Conservation (phyloP, 2,113 vertebrate genomes). For the Tychaedon coryphoeus region DNA sequence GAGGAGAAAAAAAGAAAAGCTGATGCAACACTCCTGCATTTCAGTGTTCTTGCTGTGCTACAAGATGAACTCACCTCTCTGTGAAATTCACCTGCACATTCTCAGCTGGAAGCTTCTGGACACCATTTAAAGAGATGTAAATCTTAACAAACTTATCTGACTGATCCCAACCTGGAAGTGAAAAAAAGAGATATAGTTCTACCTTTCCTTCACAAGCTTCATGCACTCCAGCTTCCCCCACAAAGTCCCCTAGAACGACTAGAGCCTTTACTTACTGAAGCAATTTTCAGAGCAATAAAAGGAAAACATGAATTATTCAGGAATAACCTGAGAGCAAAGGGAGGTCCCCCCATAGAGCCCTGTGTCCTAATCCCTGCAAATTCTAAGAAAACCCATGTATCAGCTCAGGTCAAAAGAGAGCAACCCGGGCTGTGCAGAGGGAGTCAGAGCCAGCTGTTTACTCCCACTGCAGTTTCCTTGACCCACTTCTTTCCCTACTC, state of each 20-base stretch:
- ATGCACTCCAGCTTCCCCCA: not conserved
- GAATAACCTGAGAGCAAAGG: not conserved
- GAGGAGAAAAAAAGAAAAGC: not conserved
- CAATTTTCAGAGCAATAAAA: not conserved
- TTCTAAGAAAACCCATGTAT: not conserved
- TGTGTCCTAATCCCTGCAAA: not conserved
- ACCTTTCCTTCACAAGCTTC: not conserved
- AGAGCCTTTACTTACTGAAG: not conserved
- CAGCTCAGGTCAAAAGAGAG: not conserved
- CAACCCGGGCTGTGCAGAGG: not conserved
- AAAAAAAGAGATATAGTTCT: not conserved
- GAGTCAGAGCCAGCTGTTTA: not conserved
- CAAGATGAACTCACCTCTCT: conserved; percentile 81
- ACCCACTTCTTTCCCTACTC: not conserved
- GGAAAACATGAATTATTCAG: not conserved
- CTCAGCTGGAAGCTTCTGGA: conserved; percentile 87
- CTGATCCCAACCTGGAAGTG: conserved; percentile 91
- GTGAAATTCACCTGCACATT: conserved; percentile 88
- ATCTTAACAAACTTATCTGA: conserved; percentile 98
- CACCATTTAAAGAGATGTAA: conserved; percentile 88
- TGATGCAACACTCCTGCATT: not conserved
- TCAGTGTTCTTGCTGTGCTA: not conserved
- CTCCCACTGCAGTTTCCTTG: not conserved
- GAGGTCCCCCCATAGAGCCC: not conserved
- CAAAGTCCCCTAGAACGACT: not conserved